Conservation (phyloP, 2,888 invertebrate genomes). For the Phoronis australis region DNA sequence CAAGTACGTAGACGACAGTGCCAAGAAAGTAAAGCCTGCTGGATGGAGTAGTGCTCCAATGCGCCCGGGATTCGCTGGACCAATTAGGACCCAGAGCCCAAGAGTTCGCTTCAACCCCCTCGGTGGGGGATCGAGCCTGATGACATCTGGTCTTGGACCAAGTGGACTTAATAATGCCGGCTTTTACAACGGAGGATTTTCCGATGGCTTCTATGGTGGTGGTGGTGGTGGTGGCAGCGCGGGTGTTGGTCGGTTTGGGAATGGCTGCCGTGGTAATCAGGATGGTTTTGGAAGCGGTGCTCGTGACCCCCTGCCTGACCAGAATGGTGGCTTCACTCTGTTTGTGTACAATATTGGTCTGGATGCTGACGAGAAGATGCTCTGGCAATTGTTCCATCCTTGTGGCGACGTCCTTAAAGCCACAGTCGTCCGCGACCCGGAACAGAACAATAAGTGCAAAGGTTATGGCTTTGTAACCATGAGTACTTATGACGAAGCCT, state of each 20-base stretch:
- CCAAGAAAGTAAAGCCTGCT: constrained; percentile 29
- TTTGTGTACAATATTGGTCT: constrained; percentile 53
- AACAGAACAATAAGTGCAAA: constrained; percentile 44
- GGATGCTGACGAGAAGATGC: constrained; percentile 47
- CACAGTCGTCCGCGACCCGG: constrained; percentile 47
- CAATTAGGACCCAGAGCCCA: constrained; percentile 19
- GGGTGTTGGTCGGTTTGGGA: background rate
- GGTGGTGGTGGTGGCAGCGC: constrained; percentile 8
- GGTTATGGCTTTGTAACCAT: constrained; percentile 54
- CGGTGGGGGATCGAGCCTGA: constrained; percentile 7
- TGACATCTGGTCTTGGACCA: background rate
- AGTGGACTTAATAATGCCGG: too few relatives aligned
- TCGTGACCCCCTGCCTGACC: too few relatives aligned
- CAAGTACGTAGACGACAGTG: constrained; percentile 77
- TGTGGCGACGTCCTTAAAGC: constrained; percentile 52
- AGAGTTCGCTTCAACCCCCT: constrained; percentile 19
- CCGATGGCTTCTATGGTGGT: constrained; percentile 5
- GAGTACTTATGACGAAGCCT: constrained; percentile 49
- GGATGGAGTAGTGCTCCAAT: constrained; percentile 6
- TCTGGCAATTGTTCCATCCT: constrained; percentile 50
- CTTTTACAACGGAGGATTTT: too few relatives aligned
- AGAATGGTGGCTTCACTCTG: constrained; percentile 33
- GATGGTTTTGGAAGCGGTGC: background rate
- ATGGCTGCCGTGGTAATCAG: background rate
- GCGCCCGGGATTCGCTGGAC: constrained; percentile 15